Base-by-base conservation (phyloP, 2,797 vertebrate genomes). In the Cossypha heuglini region DNA sequence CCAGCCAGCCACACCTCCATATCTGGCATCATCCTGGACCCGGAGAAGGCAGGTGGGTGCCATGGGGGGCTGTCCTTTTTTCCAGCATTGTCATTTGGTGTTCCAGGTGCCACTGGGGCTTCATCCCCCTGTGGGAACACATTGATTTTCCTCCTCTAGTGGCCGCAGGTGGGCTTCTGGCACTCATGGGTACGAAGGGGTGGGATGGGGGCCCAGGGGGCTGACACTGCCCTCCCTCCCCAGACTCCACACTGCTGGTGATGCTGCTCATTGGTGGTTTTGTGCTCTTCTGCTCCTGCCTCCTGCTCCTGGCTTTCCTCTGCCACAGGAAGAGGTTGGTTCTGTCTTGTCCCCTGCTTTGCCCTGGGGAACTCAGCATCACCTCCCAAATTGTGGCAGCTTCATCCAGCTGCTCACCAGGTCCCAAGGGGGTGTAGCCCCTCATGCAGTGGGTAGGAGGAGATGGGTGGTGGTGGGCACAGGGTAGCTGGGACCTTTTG, bases 291-390 rank as follows among this genome's bases (percentile, higher is more conserved):
- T 97, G 98, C 89, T 98, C 98, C 58, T 96, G 97, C 61, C 95
- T 97, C 49, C 98, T 98, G 96, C 97, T 99, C 88, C 61, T 99
- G 96, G 97, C 94, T 75, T 98, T 98, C 83, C 90, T 99, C 89
- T 98, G 98, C 95, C 97, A 83, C 97, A 98, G 97, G 94, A 98
- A 97, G 97, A 99, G 98, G 99, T 99, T 98, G 42, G 63, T 88
- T 51, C 52, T 19, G 10, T 33, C 68, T 80, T 54, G 42, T 14
- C 6, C 46, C 15, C 26, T 2, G 4, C 38, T 83, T 86, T 21
- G 0, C 40, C 48, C 29, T 2, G 29, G 0, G 42, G 25, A 9
- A 33, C 29, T 38, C 1, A 0, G 74, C 43, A 24, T 66, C 9
- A 1, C 31, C 16, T 38, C n/a, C 11, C 54, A 72, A 38, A 73